These are phyloP conservation scores for Meteorus colon DNA, from an alignment of 2,888 invertebrate species.

Conservation along the genomic window DNA sequence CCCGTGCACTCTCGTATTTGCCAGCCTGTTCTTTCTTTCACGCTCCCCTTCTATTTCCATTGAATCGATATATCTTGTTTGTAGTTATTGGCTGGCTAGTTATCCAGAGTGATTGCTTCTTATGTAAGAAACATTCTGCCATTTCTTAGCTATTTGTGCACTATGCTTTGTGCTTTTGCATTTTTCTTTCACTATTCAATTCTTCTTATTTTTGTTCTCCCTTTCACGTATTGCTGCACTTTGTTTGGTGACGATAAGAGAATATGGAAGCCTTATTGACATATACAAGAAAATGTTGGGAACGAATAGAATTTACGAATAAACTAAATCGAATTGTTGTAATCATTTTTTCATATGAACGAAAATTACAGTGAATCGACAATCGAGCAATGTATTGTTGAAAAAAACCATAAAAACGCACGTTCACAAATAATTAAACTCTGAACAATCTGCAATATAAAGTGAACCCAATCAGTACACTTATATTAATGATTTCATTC, in stretches of 20 bases:
- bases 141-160: conserved; percentile 38
- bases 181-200: conserved; percentile 17
- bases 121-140: conserved; percentile 47
- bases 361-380: too few species aligned
- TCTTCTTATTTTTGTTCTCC: neutral
- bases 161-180: conserved; percentile 19
- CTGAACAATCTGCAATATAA: too few species aligned
- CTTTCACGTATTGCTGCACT: neutral
- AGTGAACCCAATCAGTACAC: too few species aligned
- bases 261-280: neutral
- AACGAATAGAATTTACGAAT: too few species aligned
- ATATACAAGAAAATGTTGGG: too few species aligned
- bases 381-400: too few species aligned
- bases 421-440: too few species aligned
- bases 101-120: conserved; percentile 61
- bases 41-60: conserved; percentile 39
- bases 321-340: too few species aligned
- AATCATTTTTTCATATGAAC: too few species aligned
- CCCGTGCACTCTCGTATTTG: neutral
- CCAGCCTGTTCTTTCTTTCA: conserved; percentile 32
- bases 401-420: too few species aligned
- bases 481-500: too few species aligned
- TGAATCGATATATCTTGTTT: conserved; percentile 61
- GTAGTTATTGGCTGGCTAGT: conserved; percentile 64
- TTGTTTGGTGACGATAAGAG: neutral